Conservation (phyloP, 2,888 invertebrate species). For the Calameuta filiformis region DNA sequence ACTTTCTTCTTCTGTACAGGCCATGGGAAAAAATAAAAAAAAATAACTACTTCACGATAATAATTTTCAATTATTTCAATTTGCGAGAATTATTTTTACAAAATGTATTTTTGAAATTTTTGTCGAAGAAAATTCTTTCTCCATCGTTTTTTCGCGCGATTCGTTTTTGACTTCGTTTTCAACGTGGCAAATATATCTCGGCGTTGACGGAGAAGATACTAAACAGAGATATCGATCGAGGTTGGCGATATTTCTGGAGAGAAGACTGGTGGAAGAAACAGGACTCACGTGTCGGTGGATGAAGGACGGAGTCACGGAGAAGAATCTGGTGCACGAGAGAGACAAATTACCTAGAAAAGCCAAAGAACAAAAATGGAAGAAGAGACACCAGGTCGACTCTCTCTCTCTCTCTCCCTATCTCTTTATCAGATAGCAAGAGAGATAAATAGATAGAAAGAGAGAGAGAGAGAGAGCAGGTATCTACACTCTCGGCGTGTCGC, state of each 20-base stretch:
- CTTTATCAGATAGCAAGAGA: neutral
- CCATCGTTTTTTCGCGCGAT: neutral
- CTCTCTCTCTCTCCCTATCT: neutral
- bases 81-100: too few relatives aligned
- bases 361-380: neutral
- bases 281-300: neutral
- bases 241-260: neutral
- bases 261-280: neutral
- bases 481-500: constrained; percentile 33
- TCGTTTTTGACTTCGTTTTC: neutral
- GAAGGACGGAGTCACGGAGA: neutral
- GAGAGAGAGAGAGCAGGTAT: neutral
- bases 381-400: neutral
- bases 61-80: neutral
- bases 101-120: too few relatives aligned
- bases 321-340: neutral
- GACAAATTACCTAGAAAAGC: neutral
- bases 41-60: neutral
- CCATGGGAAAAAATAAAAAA: neutral
- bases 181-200: neutral
- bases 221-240: neutral
- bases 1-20: neutral
- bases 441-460: neutral
- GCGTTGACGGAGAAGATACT: neutral
- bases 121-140: neutral